Base-by-base conservation (phyloP, 2,797 vertebrate species). In the Ataeniobius toweri region DNA sequence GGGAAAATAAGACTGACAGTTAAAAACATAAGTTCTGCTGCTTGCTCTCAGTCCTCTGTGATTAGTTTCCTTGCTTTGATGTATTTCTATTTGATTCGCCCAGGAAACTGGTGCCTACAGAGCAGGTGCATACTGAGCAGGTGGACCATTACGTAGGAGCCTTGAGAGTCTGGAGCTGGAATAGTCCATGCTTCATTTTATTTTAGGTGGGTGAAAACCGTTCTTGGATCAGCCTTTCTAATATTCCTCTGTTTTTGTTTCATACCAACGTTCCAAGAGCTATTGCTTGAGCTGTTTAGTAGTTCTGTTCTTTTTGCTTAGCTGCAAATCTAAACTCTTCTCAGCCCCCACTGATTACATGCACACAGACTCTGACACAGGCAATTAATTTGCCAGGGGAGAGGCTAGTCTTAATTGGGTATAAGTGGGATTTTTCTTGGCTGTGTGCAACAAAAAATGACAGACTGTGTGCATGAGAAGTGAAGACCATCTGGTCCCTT, bases 341-440 rank as follows among this genome's bases (percentile, higher is more conserved):
- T 85, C 89, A 86, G 83, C 84, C 85, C 83, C 91, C 73, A 83
- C 90, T 92, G 91, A 93, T 92, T 87, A 89, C 87, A 84, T 83
- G 80, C 88, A 85, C 85, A 88, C 85, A 88, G 86, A 87, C 90
- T 87, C 89, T 89, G 93, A 93, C 88, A 88, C 82, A 89, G 89
- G 82, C 91, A 89, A 92, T 94, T 94, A 85, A 93, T 93, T 92
- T 92, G 81, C 91, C 86, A 85, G 88, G 86, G 89, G 92, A 86
- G 89, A 93, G 85, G 80, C 90, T 88, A 78, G 89, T 92, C 89
- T 91, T 95, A 94, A 95, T 95, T 93, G 93, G 91, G 87, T 88
- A 84, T 92, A 93, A 94, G 91, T 92, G 88, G 90, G 88, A 93
- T 93, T 93, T 94, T 91, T 93, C 88, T 91, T 93, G 91, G 91